Conservation (phyloP, 2,888 invertebrate genomes). For the Gymnosoma rotundatum region DNA sequence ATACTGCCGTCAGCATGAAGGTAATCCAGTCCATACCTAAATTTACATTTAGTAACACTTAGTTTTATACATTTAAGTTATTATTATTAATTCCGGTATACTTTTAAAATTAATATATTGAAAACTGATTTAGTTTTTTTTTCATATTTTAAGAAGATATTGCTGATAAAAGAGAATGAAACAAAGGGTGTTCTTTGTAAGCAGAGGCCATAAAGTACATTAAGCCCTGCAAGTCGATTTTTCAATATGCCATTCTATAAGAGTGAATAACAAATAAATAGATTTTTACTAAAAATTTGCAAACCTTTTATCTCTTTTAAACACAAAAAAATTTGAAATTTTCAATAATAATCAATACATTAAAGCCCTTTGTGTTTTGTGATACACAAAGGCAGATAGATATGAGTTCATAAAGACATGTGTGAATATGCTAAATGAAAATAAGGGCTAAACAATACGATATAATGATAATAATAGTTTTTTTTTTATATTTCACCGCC, state of each 20-base stretch:
- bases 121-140: too few relatives aligned
- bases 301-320: conserved; percentile 45
- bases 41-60: too few relatives aligned
- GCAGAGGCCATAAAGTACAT: neutral
- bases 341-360: conserved; percentile 34
- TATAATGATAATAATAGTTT: conserved; percentile 55
- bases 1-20: too few relatives aligned
- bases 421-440: conserved; percentile 25
- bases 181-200: conserved; percentile 7
- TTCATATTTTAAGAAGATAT: neutral
- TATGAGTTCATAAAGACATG: conserved; percentile 1
- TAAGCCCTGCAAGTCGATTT: neutral
- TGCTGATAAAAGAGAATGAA: neutral
- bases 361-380: conserved; percentile 14
- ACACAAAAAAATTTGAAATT: neutral
- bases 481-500: conserved; percentile 13
- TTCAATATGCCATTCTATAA: neutral
- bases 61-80: too few relatives aligned
- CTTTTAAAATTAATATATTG: too few relatives aligned
- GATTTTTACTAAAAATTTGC: conserved; percentile 12
- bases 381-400: neutral
- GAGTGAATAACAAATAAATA: conserved; percentile 13
- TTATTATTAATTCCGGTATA: too few relatives aligned
- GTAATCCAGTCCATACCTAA: too few relatives aligned
- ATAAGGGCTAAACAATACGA: conserved; percentile 50